A percentile compares a stretch with the other conserved stretches of the same genome.
Evolutionary conservation across 53 echinoderm and acorn worm species (phyloP).

Genomic region (Luidia sarsii): DNA sequence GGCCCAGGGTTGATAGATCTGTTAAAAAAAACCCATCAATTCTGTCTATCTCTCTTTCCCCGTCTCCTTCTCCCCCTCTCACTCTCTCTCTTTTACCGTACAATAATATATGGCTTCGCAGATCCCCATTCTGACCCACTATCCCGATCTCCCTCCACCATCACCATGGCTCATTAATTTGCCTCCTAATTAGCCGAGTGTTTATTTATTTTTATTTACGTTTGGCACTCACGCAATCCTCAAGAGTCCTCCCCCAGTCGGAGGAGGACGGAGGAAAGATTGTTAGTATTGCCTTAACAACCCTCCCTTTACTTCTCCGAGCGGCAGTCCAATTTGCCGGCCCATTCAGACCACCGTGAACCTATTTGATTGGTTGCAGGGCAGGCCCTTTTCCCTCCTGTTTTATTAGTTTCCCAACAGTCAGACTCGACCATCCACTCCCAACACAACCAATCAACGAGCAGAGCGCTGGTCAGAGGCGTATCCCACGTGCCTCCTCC

Average conservation of each 20-base stretch:
- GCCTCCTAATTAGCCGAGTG: constrained; percentile 47
- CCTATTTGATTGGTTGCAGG: constrained; percentile 3
- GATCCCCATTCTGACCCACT: neutral
- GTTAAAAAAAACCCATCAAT: neutral
- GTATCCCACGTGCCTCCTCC: constrained; percentile 16
- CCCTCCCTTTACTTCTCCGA: neutral
- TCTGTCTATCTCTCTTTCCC: no score
- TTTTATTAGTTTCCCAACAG: no score
- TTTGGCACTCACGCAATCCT: constrained; percentile 41
- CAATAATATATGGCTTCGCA: no score
- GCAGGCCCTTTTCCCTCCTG: no score
- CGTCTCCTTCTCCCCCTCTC: no score
- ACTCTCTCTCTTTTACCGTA: no score
- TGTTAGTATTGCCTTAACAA: no score
- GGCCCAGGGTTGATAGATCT: neutral
- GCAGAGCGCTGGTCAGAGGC: constrained; percentile 26
- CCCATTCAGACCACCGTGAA: neutral
- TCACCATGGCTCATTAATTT: constrained; percentile 38
- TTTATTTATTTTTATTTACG: constrained; percentile 48
- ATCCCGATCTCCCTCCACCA: neutral
- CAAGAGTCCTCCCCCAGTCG: no score
- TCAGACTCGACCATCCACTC: no score
- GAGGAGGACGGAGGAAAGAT: no score
- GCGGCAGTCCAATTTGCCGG: constrained; percentile 12
- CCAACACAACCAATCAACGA: constrained; percentile 20